Evolutionary conservation across 2,113 vertebrate genomes (phyloP).

Genomic region (Ptychochromis oligacanthus): DNA sequence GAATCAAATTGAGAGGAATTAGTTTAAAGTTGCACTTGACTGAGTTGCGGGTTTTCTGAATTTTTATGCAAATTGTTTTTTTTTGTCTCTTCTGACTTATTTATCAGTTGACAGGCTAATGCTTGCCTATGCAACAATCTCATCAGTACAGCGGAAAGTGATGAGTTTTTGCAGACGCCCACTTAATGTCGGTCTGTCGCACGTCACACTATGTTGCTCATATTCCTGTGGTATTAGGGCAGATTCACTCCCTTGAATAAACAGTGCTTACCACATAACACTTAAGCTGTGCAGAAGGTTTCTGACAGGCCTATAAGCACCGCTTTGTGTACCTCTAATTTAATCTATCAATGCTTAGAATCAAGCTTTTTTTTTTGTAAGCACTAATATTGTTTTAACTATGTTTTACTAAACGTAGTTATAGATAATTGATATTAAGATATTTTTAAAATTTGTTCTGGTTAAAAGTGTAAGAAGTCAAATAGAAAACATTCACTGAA

Average conservation of each 20-base stretch:
- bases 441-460: neutral
- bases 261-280: constrained; percentile 17
- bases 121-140: constrained; percentile 51
- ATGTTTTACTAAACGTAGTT: too few relatives aligned
- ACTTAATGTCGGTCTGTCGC: constrained; percentile 60
- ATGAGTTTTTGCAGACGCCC: constrained; percentile 68
- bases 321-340: neutral
- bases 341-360: neutral
- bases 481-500: neutral
- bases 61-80: constrained; percentile 2
- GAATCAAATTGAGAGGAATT: constrained; percentile 22
- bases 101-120: constrained; percentile 18
- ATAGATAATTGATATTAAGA: neutral
- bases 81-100: neutral
- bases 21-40: neutral
- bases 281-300: neutral
- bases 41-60: neutral
- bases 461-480: neutral
- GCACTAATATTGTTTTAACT: neutral
- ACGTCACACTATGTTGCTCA: constrained; percentile 33
- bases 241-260: constrained; percentile 26
- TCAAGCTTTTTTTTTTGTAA: neutral
- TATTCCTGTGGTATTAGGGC: constrained; percentile 59
- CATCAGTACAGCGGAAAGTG: constrained; percentile 63
- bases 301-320: neutral